Base-by-base conservation (phyloP, 2,797 vertebrate genomes). In the Arctocebus calabarensis region DNA sequence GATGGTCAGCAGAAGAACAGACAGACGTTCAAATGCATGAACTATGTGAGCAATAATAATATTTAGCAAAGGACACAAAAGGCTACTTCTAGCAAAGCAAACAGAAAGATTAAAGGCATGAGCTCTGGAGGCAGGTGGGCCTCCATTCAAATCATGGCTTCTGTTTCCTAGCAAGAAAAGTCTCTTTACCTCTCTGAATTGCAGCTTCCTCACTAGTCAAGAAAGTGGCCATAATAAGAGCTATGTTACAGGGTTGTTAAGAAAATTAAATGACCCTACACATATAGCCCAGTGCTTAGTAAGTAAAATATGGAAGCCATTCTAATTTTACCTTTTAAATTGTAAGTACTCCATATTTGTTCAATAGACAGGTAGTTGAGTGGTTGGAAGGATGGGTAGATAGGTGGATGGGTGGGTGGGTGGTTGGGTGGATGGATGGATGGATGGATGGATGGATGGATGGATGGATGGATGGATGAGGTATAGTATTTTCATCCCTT, bases 111-210 rank as follows among this genome's bases (percentile, higher is more conserved):
- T 3, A 0, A 25, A 29, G 43, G 70, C 1, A 1, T 0, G 78
- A 55, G 43, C 59, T 40, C 48, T 6, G 32, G 22, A 43, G 70
- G 91, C 78, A 19, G n/a, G 22, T 2, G 4, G 43, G 45, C 57
- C 79, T 7, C 0, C 9, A 1, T 1, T 19, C 45, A 68, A 22
- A 74, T 7, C 32, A 2, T 19, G 22, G 32, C 10, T 23, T 61
- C 77, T 0, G 1, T 59, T 57, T 4, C 1, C 45, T 19, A 40
- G 57, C 77, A 45, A 20, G 55, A 7, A 48, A 62, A 12, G 10
- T 37, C 84, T 43, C 77, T 43, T 83, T 5, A 3, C 52, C 52
- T 71, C 73, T 7, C 66, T 14, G 62, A 71, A 17, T 1, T 25
- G 16, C 40, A 77, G 84, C 32, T 48, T 83, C 48, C 77, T 43